Evolutionary conservation across 2,797 vertebrate genomes (phyloP).

Genomic region (Sarcoramphus papa): DNA sequence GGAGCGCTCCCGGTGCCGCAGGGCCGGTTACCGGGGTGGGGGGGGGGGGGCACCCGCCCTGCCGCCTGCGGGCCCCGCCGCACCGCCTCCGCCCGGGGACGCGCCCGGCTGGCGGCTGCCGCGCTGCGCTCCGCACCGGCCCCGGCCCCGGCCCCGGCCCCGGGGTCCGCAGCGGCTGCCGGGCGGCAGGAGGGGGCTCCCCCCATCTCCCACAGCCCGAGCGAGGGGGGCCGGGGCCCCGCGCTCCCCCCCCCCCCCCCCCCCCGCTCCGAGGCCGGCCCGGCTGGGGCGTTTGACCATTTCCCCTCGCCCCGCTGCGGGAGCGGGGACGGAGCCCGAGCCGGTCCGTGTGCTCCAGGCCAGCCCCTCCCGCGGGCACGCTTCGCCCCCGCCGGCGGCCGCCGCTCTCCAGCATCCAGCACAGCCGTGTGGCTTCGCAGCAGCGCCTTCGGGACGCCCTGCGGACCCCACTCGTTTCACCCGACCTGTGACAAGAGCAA

Average conservation of each 20-base stretch:
- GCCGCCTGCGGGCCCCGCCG: neutral
- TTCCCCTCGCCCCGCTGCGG: neutral
- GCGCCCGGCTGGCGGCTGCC: neutral
- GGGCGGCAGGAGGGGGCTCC: too few relatives aligned
- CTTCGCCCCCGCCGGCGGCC: too few relatives aligned
- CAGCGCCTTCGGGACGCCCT: fast-evolving
- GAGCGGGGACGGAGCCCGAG: neutral
- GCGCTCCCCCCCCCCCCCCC: too few relatives aligned
- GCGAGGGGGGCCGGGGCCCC: neutral
- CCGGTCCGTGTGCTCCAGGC: neutral
- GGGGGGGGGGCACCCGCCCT: too few relatives aligned
- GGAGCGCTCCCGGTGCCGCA: too few relatives aligned
- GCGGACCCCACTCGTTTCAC: fast-evolving
- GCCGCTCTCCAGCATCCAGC: too few relatives aligned
- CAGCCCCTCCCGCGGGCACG: too few relatives aligned
- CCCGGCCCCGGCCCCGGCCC: too few relatives aligned
- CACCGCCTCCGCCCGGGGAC: neutral
- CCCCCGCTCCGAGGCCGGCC: neutral
- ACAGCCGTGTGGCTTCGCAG: neutral
- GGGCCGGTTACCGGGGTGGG: too few relatives aligned
- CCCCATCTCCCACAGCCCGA: neutral
- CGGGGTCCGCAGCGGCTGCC: too few relatives aligned
- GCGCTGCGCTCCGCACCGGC: neutral
- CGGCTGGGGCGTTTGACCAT: too few relatives aligned
- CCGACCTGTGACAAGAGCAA: fast-evolving